phyloP scores from a whole-genome alignment of 2,888 invertebrate genomes.

The Matsumyia berberina region DNA sequence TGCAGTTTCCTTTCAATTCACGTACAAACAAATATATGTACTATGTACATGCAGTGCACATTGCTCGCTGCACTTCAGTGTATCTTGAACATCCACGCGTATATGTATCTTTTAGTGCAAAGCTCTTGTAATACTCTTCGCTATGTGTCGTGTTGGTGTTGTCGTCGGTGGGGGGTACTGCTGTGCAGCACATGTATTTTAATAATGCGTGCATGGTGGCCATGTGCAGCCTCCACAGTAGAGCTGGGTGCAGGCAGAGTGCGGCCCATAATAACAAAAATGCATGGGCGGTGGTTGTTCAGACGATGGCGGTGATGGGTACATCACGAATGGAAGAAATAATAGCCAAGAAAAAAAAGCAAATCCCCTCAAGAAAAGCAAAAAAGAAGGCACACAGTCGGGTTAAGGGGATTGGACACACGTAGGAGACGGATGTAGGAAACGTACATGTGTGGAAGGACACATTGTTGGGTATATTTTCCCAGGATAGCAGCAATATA shows the following conservation, averaged over 20 bases:
- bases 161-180: conserved; percentile 11
- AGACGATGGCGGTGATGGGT: background rate
- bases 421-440: background rate
- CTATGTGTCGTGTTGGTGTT: conserved; percentile 20
- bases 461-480: conserved; percentile 18
- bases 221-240: conserved; percentile 31
- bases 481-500: background rate
- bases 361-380: background rate
- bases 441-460: conserved; percentile 5
- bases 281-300: conserved; percentile 38
- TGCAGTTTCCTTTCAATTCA: conserved; percentile 11
- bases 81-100: conserved; percentile 2
- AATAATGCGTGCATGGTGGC: conserved; percentile 36
- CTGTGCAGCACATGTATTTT: conserved; percentile 31
- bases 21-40: background rate
- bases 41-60: background rate
- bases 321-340: background rate
- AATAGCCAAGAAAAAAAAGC: background rate
- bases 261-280: background rate
- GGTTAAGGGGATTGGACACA: background rate
- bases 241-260: conserved; percentile 21
- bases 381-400: background rate
- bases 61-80: conserved; percentile 25
- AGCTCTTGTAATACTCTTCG: conserved; percentile 33
- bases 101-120: conserved; percentile 13